Evolutionary conservation across 2,113 vertebrate species (phyloP).

Genomic region (Malaclemys terrapin): DNA sequence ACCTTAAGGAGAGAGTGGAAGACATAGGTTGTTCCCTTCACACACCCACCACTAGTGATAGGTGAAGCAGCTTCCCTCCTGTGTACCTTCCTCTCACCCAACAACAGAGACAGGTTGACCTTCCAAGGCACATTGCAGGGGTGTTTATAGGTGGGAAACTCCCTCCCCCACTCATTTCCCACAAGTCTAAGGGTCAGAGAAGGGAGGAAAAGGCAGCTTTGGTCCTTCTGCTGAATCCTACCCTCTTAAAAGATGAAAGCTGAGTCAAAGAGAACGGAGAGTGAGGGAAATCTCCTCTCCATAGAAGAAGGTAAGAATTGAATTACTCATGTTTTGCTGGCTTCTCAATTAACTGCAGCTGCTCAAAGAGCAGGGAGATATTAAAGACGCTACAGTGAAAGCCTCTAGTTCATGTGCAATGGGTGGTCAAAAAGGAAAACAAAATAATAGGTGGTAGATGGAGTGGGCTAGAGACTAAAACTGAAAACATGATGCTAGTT

Average conservation of each 20-base stretch:
- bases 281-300: accelerated
- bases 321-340: not conserved
- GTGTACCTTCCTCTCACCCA: accelerated
- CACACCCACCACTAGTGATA: not conserved
- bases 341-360: not conserved
- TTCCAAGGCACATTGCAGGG: not conserved
- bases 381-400: accelerated
- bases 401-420: not conserved
- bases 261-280: not conserved
- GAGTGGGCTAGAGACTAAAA: not conserved
- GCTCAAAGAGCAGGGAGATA: accelerated
- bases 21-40: not conserved
- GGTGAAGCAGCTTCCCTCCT: accelerated
- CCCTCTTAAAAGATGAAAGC: not conserved
- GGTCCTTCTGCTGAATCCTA: not conserved
- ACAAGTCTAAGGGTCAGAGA: not conserved
- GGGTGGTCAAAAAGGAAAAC: not conserved
- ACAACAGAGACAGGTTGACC: not conserved
- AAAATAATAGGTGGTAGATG: not conserved
- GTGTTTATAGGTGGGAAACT: not conserved
- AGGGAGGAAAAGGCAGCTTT: not conserved
- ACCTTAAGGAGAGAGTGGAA: slow-evolving; percentile 10
- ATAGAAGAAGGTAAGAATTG: not conserved
- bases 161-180: not conserved
- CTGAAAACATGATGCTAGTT: not conserved